A percentile compares a stretch with the other conserved stretches of the same genome.
These are phyloP conservation scores for Semaprochilodus insignis DNA, from an alignment of 2,797 vertebrate species.

Conservation along the genomic window DNA sequence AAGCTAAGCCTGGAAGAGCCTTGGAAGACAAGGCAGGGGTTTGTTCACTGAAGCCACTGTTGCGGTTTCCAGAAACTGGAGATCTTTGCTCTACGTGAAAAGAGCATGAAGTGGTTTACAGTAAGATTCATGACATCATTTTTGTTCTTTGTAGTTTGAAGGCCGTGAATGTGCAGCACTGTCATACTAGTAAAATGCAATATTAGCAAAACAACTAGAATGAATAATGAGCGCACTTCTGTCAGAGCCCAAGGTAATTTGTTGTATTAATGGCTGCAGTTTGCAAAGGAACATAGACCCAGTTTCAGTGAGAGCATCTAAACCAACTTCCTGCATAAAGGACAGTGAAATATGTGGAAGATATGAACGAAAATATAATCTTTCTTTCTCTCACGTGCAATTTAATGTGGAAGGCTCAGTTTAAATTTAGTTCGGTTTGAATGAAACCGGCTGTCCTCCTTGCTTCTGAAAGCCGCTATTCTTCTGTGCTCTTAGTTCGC, in stretches of 20 bases:
- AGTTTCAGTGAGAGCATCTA: neutral
- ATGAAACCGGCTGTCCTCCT: neutral
- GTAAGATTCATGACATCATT: conserved; percentile 3
- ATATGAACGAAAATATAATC: neutral
- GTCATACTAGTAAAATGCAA: neutral
- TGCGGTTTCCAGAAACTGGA: neutral
- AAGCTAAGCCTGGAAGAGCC: conserved; percentile 4
- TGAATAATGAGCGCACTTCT: neutral
- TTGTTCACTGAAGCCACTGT: conserved; percentile 1
- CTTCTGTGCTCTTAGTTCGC: conserved; percentile 4
- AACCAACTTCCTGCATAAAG: neutral
- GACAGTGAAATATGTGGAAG: neutral
- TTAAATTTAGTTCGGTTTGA: neutral
- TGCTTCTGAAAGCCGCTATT: neutral
- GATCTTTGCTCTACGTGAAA: neutral
- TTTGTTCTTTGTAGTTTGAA: conserved; percentile 15
- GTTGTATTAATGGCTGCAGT: neutral
- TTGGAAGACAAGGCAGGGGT: conserved; percentile 1
- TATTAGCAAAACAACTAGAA: neutral
- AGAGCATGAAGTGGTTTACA: neutral
- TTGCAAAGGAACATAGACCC: neutral
- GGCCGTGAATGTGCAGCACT: neutral
- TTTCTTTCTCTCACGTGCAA: neutral
- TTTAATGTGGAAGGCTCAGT: neutral
- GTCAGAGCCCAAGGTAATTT: neutral